Evolutionary conservation across 2,113 vertebrate genomes (phyloP), one percentile per base, ranked within the genome.

Genomic region (Clarias macrocephalus): DNA sequence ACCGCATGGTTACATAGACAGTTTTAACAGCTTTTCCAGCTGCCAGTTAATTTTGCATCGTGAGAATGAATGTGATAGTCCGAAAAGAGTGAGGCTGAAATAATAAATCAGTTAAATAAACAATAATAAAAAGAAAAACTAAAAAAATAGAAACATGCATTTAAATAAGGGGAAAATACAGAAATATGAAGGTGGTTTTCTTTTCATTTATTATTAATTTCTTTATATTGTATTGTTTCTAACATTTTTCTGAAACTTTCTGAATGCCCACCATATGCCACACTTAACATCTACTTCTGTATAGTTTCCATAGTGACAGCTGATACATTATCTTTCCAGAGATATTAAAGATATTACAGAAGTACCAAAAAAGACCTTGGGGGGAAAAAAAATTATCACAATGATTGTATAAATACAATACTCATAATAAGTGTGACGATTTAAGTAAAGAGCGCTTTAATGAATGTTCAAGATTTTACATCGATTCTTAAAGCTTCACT

Each of bases 231-330:
- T 48, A 48, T 66, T 28, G 16, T 68, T 68, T 16, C 13, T 68
- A 25, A 2, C 28, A 9, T 33, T 56, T 59, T 48, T 65, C 63
- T 80, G 59, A 42, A 48, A 65, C 60, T 19, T 85, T 82, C 52
- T 60, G 68, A 79, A 82, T 83, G 33, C 86, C 62, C 21, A 33
- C 57, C 5, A 52, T 60, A 68, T 76, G 11, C 23, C 33, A 84
- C 25, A 28, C 65, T 66, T 28, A 48, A 28, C 25, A 28, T 65
- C 25, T 28, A 28, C n/a, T 15, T 66, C n/a, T 28, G n/a, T 48
- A 76, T 33, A 80, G 89, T 90, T 87, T 87, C 89, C 85, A 90
- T 90, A 83, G 87, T 85, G 60, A 90, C 87, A 80, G 70, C 56
- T 42, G 9, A 57, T 30, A 63, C 75, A 28, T 65, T 84, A 54